Conservation (phyloP, 2,888 invertebrate genomes). For the Caprella mutica region DNA sequence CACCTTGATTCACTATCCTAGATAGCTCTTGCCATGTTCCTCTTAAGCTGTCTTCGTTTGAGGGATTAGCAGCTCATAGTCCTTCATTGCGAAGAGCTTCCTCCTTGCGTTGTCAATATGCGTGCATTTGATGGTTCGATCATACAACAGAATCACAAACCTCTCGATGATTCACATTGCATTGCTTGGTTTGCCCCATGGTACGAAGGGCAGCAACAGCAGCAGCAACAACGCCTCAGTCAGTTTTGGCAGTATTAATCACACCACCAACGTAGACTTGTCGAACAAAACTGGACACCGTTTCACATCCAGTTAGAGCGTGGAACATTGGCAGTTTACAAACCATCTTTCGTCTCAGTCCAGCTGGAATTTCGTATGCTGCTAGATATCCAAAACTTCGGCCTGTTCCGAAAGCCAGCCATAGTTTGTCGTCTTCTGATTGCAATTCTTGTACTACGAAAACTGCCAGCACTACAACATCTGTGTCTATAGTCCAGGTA, state of each 20-base stretch:
- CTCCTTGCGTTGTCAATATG: not conserved
- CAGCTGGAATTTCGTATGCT: not conserved
- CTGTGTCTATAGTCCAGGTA: not conserved
- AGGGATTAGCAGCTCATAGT: conserved; percentile 13
- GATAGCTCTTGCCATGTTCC: conserved; percentile 9
- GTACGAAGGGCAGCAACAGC: too few relatives aligned
- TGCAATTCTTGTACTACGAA: not conserved
- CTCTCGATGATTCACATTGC: conserved; percentile 12
- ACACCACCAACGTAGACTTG: conserved; percentile 16
- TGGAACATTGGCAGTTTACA: conserved; percentile 22
- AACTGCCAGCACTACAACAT: not conserved
- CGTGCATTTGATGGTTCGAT: conserved; percentile 8
- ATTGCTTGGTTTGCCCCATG: conserved; percentile 8
- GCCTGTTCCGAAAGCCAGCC: not conserved
- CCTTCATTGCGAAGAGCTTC: conserved; percentile 7
- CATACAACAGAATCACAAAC: conserved; percentile 11
- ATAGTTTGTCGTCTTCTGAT: too few relatives aligned
- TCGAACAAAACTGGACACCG: conserved; percentile 18
- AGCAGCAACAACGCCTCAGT: too few relatives aligned
- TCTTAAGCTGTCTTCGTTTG: conserved; percentile 9
- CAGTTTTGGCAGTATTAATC: too few relatives aligned
- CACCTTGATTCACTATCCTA: conserved; percentile 3
- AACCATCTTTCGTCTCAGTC: not conserved
- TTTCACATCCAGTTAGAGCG: conserved; percentile 26
- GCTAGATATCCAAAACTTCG: not conserved